These are phyloP conservation scores for Nycticebus coucang DNA, from an alignment of 2,113 vertebrate genomes.

Conservation along the genomic window DNA sequence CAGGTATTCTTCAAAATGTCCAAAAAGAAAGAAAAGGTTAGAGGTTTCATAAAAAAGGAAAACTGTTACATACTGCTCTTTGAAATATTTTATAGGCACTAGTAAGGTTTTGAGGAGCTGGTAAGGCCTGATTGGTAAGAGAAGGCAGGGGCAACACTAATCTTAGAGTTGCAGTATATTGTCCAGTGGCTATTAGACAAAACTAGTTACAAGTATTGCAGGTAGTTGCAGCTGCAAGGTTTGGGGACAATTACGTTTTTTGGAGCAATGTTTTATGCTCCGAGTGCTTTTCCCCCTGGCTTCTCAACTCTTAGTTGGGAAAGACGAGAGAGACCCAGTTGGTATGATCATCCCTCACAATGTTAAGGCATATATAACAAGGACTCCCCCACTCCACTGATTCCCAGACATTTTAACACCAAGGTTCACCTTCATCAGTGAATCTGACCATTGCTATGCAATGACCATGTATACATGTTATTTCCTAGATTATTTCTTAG, in stretches of 20 bases:
- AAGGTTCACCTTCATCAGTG: not conserved
- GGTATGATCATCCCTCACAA: not conserved
- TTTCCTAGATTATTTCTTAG: slow-evolving; percentile 32
- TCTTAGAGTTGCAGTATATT: not conserved
- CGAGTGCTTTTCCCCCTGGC: not conserved
- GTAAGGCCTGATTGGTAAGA: not conserved
- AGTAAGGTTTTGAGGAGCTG: not conserved
- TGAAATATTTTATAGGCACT: not conserved
- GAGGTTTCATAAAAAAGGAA: not conserved
- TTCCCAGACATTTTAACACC: not conserved
- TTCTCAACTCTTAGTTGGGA: not conserved
- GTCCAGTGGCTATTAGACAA: not conserved
- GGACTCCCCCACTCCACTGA: not conserved
- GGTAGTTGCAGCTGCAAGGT: not conserved
- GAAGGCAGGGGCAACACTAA: not conserved
- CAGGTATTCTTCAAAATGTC: not conserved
- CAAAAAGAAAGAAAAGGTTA: not conserved
- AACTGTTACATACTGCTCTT: not conserved
- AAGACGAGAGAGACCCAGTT: not conserved
- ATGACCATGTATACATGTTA: not conserved
- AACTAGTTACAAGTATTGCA: not conserved
- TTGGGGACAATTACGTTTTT: not conserved
- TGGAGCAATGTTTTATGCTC: not conserved
- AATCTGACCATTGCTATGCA: not conserved
- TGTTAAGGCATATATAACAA: not conserved